phyloP scores from a whole-genome alignment of 2,113 vertebrate species.

The Centropus unirufus region DNA sequence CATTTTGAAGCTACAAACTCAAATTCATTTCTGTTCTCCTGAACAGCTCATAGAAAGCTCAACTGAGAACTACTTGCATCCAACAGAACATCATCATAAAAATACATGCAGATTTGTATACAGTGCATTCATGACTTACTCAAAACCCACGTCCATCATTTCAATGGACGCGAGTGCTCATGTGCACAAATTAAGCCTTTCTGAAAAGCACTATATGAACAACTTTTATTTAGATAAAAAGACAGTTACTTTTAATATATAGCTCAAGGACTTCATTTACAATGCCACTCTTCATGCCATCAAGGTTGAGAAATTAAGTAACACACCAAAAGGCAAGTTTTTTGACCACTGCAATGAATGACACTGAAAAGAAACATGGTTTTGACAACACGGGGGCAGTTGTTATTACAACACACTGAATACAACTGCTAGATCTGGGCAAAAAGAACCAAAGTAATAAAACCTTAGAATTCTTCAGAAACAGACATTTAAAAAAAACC shows the following conservation, averaged over 20 bases:
- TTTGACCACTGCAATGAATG: neutral
- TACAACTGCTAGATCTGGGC: neutral
- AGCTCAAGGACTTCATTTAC: neutral
- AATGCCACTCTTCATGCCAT: neutral
- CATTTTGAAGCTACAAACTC: neutral
- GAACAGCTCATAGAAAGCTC: neutral
- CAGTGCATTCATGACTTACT: neutral
- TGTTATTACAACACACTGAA: neutral
- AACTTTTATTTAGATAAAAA: neutral
- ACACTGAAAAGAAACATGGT: rapidly evolving
- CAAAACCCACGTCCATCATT: neutral
- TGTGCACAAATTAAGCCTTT: neutral
- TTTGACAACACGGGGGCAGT: neutral
- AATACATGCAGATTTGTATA: neutral
- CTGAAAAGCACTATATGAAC: neutral
- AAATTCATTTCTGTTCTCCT: neutral
- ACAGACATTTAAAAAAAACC: neutral
- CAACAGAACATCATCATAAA: neutral
- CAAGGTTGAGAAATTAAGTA: neutral
- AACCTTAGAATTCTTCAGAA: neutral
- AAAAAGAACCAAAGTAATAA: neutral
- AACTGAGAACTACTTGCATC: neutral
- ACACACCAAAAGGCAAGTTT: neutral
- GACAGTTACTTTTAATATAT: neutral
- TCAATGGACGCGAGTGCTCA: neutral